Evolutionary conservation across 2,113 vertebrate genomes (phyloP), one percentile per base, ranked within the genome.

Genomic region (Rhombomys opimus): DNA sequence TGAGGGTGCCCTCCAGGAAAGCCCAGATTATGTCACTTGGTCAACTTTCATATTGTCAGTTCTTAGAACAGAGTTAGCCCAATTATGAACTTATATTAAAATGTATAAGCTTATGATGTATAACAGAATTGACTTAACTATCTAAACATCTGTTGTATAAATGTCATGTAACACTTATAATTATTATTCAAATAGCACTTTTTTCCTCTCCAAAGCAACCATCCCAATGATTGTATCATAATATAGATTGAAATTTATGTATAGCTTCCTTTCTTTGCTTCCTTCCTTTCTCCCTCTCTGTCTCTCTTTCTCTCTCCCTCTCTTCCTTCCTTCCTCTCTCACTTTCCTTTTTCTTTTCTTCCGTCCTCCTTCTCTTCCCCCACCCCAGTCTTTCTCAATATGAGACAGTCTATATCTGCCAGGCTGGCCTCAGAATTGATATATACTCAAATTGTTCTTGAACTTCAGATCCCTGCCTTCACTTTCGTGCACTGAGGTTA

Each of bases 141-240:
- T 84, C 41, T 93, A 38, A 91, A 87, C 46, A 82, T 25, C 20
- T 76, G 3, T 76, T 90, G 97, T 94, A 90, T 13, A 76, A 85
- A 59, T 76, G 90, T 77, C 1, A 78, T 54, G 15, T 35, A 88
- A 68, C 50, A 22, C 5, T 68, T 50, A 91, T 63, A 70, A 35
- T 7, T 57, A 46, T 91, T 12, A 85, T 38, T 94, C 22, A 78
- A 67, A 92, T 54, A 76, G 1, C 73, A 32, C 22, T 63, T 5
- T 59, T 88, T 63, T 84, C 17, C 67, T 76, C 6, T 10, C 9
- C 20, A 78, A 73, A 91, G 7, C 27, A 91, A 78, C 3, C 68
- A 54, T 87, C 84, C 23, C 76, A 80, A 9, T 92, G 32, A 96
- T 87, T 81, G 95, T 41, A 90, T 90, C 35, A 67, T n/a, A 81